phyloP scores from a whole-genome alignment of 2,113 vertebrate species.

The Forbesichthys papilliferus region DNA sequence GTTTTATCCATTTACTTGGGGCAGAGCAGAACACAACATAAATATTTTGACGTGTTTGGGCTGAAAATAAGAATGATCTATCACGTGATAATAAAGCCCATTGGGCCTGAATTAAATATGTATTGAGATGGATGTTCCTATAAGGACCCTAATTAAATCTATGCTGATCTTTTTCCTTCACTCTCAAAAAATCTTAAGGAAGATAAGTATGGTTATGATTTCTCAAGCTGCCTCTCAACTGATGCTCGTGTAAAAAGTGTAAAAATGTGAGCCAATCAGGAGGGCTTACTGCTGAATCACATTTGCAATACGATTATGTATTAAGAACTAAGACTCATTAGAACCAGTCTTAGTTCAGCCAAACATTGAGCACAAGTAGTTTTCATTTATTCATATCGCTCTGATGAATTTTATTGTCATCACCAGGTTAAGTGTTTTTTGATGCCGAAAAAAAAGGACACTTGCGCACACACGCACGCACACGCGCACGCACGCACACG shows the following conservation, averaged over 20 bases:
- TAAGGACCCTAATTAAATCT: background rate
- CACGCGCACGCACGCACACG: background rate
- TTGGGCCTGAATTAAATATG: conserved; percentile 16
- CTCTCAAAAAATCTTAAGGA: background rate
- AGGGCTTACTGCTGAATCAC: background rate
- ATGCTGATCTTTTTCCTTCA: background rate
- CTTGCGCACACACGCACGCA: background rate
- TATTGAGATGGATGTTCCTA: conserved; percentile 5
- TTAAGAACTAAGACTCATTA: background rate
- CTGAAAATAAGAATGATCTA: background rate
- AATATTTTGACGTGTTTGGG: conserved; percentile 25
- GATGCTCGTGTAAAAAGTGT: background rate
- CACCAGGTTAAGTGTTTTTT: background rate
- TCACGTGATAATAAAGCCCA: background rate
- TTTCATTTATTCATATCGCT: background rate
- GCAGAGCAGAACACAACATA: conserved; percentile 31
- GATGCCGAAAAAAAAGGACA: background rate
- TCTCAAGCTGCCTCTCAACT: background rate
- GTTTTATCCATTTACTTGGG: conserved; percentile 54
- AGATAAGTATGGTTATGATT: background rate
- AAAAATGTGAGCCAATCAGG: background rate
- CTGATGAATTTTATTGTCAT: background rate
- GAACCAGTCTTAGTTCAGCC: background rate
- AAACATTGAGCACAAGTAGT: background rate
- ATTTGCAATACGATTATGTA: background rate